These are phyloP conservation scores for Varecia variegata DNA, from an alignment of 2,797 vertebrate species.

Conservation along the genomic window DNA sequence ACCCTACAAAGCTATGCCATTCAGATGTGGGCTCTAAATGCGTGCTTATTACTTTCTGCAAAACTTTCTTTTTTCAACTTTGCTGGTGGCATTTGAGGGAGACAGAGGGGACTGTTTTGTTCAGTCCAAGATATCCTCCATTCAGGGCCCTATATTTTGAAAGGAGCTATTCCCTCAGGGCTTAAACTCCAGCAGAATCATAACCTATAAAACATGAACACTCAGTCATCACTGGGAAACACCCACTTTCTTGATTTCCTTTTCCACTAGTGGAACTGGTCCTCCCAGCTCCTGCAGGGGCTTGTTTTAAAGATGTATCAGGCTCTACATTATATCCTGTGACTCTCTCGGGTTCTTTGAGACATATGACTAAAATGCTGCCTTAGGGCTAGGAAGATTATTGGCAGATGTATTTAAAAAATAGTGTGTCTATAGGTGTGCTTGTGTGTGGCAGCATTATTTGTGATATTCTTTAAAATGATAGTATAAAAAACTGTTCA, in stretches of 20 bases:
- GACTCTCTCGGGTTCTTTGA: conserved; percentile 7
- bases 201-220: conserved; percentile 26
- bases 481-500: neutral
- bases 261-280: conserved; percentile 48
- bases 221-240: conserved; percentile 25
- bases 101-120: neutral
- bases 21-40: conserved; percentile 11
- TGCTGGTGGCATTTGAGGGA: neutral
- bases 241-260: conserved; percentile 12
- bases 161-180: conserved; percentile 42
- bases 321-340: neutral
- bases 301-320: conserved; percentile 45
- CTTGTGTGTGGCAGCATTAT: neutral
- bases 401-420: neutral
- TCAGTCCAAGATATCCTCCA: neutral
- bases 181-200: conserved; percentile 31
- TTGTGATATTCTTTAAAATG: neutral
- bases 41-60: neutral
- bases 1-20: neutral
- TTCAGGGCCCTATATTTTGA: neutral
- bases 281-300: conserved; percentile 19
- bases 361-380: neutral
- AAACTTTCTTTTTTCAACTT: neutral
- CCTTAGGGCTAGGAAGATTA: conserved; percentile 23
- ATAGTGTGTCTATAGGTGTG: neutral